These are phyloP conservation scores for Galaxias olidus DNA, from an alignment of 2,797 vertebrate genomes.

Conservation along the genomic window DNA sequence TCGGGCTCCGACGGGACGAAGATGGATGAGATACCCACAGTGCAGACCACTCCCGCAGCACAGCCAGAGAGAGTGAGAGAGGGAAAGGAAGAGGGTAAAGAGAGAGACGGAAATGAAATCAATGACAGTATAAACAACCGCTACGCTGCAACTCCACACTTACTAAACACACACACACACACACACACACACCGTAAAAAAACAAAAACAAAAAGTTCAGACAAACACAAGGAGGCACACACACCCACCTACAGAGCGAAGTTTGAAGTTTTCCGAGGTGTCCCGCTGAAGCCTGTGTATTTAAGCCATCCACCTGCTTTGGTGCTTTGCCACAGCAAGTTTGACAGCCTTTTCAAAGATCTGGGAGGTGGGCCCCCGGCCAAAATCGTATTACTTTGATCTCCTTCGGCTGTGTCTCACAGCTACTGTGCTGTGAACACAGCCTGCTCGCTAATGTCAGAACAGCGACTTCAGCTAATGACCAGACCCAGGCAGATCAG, in stretches of 20 bases:
- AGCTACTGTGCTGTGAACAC: slow-evolving; percentile 37
- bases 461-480: slow-evolving; percentile 67
- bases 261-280: neutral
- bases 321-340: slow-evolving; percentile 16
- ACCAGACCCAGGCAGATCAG: slow-evolving; percentile 59
- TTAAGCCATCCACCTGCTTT: neutral
- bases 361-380: slow-evolving; percentile 40
- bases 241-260: neutral
- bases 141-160: too few species aligned
- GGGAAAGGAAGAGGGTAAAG: neutral
- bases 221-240: neutral
- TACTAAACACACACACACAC: too few species aligned
- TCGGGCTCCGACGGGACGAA: neutral
- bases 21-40: slow-evolving; percentile 5
- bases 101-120: neutral
- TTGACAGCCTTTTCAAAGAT: slow-evolving; percentile 25
- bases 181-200: too few species aligned
- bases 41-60: too few species aligned
- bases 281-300: neutral
- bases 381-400: slow-evolving; percentile 60
- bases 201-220: neutral
- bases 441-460: slow-evolving; percentile 67
- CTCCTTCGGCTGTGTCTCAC: slow-evolving; percentile 52
- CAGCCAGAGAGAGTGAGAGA: neutral
- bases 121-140: neutral